phyloP scores from a whole-genome alignment of 2,113 vertebrate genomes.

The Plectropomus leopardus region DNA sequence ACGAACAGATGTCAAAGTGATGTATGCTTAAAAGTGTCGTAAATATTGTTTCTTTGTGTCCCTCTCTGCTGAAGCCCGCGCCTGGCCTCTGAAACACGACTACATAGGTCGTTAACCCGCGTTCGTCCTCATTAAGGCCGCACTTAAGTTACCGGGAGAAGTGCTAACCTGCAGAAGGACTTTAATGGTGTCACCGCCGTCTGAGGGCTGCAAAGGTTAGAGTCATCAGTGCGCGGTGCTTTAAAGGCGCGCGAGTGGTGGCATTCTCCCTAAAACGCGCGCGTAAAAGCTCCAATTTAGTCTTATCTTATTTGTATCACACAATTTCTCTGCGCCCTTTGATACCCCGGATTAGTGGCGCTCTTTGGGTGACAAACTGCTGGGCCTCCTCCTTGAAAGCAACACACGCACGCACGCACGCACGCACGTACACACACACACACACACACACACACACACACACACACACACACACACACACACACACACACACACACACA shows the following conservation, averaged over 20 bases:
- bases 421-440: slow-evolving; percentile 11
- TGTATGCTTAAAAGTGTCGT: slow-evolving; percentile 83
- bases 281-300: slow-evolving; percentile 21
- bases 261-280: slow-evolving; percentile 1
- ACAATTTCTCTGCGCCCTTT: slow-evolving; percentile 6
- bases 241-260: slow-evolving; percentile 46
- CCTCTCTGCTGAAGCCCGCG: slow-evolving; percentile 61
- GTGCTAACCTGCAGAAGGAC: slow-evolving; percentile 78
- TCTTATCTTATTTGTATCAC: slow-evolving; percentile 43
- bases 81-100: slow-evolving; percentile 76
- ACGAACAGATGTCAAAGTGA: slow-evolving; percentile 83
- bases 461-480: not conserved
- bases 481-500: not conserved
- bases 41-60: slow-evolving; percentile 83
- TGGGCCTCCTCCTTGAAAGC: slow-evolving; percentile 25
- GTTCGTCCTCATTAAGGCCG: slow-evolving; percentile 85
- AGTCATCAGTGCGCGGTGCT: slow-evolving; percentile 68
- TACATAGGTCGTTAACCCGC: slow-evolving; percentile 83
- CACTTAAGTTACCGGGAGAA: slow-evolving; percentile 80
- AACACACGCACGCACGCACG: not conserved
- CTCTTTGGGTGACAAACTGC: slow-evolving; percentile 32
- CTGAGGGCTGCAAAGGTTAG: slow-evolving; percentile 65
- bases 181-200: slow-evolving; percentile 77
- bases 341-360: slow-evolving; percentile 18
- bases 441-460: not conserved